These are phyloP conservation scores for Dynastes tityus DNA, from an alignment of 2,888 invertebrate genomes.

Conservation along the genomic window DNA sequence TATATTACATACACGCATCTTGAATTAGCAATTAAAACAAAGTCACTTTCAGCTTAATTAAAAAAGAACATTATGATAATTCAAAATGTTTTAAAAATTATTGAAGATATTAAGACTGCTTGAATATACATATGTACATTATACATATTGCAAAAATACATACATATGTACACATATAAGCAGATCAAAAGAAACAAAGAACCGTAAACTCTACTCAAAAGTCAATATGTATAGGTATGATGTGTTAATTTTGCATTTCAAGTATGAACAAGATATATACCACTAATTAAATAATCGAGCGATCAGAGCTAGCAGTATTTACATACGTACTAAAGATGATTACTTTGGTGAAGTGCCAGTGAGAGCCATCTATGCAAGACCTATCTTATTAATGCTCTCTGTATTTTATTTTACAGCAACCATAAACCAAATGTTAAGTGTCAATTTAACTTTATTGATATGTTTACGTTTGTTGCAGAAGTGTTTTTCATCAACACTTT, in stretches of 20 bases:
- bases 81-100: conserved; percentile 1
- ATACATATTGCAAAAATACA: neutral
- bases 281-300: conserved; percentile 32
- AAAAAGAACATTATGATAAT: neutral
- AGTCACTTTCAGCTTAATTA: neutral
- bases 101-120: neutral
- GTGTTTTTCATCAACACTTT: conserved; percentile 45
- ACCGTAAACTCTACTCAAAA: conserved; percentile 23
- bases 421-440: conserved; percentile 45
- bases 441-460: conserved; percentile 47
- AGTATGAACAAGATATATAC: conserved; percentile 10
- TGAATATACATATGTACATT: neutral
- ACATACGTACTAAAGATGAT: conserved; percentile 26
- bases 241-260: conserved; percentile 36
- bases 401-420: conserved; percentile 43
- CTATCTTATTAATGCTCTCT: conserved; percentile 24
- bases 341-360: conserved; percentile 38
- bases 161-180: no score
- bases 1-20: neutral
- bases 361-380: conserved; percentile 35
- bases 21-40: neutral
- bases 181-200: conserved; percentile 16
- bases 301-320: neutral
- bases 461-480: conserved; percentile 46
- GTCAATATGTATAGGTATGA: conserved; percentile 10